Evolutionary conservation across 92 coral and sea anemone genomes (phyloP).

Genomic region (Umimayanthus kanabou): DNA sequence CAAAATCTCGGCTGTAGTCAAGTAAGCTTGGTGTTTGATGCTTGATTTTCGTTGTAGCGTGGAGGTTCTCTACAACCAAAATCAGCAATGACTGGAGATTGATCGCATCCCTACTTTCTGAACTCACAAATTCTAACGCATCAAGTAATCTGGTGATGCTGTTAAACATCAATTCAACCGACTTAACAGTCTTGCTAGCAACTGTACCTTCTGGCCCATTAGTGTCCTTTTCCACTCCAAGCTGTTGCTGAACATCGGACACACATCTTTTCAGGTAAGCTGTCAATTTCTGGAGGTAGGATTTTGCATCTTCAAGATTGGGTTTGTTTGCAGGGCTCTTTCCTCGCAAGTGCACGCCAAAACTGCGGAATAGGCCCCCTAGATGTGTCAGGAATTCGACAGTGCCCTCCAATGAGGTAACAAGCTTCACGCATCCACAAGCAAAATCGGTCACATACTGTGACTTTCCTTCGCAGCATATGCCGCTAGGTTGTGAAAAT

Average conservation of each 20-base stretch:
- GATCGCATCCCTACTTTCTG: constrained; percentile 37
- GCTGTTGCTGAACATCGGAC: constrained; percentile 25
- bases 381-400: constrained; percentile 23
- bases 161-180: constrained; percentile 47
- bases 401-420: constrained; percentile 28
- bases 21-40: constrained; percentile 19
- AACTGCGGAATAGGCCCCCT: constrained; percentile 8
- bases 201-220: constrained; percentile 22
- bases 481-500: constrained; percentile 44
- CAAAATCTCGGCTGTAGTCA: constrained; percentile 24
- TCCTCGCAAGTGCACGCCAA: constrained; percentile 8
- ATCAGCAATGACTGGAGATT: constrained; percentile 37
- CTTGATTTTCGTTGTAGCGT: constrained; percentile 30
- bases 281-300: constrained; percentile 37
- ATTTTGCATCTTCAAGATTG: constrained; percentile 33
- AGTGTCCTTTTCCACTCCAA: constrained; percentile 8
- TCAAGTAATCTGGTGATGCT: constrained; percentile 35
- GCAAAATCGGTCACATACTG: constrained; percentile 36
- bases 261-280: constrained; percentile 40
- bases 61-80: constrained; percentile 44
- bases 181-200: constrained; percentile 34
- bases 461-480: constrained; percentile 43
- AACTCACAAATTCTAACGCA: constrained; percentile 19
- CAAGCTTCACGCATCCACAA: constrained; percentile 38
- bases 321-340: constrained; percentile 5